These are phyloP conservation scores for Eulithis prunata DNA, from an alignment of 2,888 invertebrate genomes.

Conservation along the genomic window DNA sequence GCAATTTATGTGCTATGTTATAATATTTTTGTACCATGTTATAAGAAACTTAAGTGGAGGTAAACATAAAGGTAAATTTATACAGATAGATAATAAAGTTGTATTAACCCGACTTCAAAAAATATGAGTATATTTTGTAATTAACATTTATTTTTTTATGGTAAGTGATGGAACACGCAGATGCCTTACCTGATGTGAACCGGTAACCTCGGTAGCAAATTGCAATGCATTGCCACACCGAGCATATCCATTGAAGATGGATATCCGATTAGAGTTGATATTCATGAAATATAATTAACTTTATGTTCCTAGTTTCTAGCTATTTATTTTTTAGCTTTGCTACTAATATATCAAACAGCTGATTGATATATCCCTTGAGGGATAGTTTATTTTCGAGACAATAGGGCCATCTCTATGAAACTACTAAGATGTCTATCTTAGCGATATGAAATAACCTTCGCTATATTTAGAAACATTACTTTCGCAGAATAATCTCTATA, in stretches of 20 bases:
- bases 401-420: constrained; percentile 10
- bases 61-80: constrained; percentile 26
- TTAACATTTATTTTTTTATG: not conserved
- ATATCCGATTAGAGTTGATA: too few species aligned
- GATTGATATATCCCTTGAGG: not conserved
- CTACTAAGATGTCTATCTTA: constrained; percentile 5
- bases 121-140: not conserved
- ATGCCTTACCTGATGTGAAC: too few species aligned
- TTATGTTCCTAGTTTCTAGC: not conserved
- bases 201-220: too few species aligned
- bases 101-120: constrained; percentile 1
- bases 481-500: too few species aligned
- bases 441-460: not conserved
- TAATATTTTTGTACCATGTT: constrained; percentile 14
- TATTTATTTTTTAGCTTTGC: not conserved
- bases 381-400: constrained; percentile 13
- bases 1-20: constrained; percentile 29
- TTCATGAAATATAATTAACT: not conserved
- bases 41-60: constrained; percentile 27
- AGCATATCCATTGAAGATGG: too few species aligned
- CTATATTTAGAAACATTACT: not conserved
- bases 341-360: constrained; percentile 11
- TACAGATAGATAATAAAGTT: constrained; percentile 15
- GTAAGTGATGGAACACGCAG: too few species aligned
- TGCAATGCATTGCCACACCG: too few species aligned